A percentile compares a stretch with the other conserved stretches of the same genome.
Conservation (phyloP, 2,888 invertebrate genomes). For the Philereme transversata region DNA sequence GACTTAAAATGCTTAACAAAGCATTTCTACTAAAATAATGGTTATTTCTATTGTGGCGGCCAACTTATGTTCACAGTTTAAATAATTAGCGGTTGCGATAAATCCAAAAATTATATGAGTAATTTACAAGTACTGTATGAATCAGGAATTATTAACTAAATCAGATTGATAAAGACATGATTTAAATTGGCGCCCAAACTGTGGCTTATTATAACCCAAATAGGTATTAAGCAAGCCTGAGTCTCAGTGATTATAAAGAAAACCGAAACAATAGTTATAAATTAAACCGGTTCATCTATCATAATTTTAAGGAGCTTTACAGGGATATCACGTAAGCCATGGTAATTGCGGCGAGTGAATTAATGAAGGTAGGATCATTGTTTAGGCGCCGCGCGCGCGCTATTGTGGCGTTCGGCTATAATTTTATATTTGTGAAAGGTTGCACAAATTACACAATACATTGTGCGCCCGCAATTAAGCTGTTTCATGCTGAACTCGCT, state of each 20-base stretch:
- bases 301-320: constrained; percentile 37
- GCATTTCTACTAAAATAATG: too few species aligned
- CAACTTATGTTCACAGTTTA: too few species aligned
- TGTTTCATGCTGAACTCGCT: constrained; percentile 42
- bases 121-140: too few species aligned
- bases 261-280: constrained; percentile 28
- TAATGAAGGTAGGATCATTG: constrained; percentile 32
- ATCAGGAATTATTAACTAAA: too few species aligned
- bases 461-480: constrained; percentile 39
- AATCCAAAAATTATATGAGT: too few species aligned
- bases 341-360: constrained; percentile 32
- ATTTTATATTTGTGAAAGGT: constrained; percentile 34
- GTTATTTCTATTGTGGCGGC: too few species aligned
- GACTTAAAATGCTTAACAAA: too few species aligned
- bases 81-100: too few species aligned
- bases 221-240: constrained; percentile 12
- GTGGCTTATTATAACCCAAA: constrained; percentile 9
- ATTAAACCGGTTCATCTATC: constrained; percentile 36
- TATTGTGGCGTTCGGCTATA: constrained; percentile 15
- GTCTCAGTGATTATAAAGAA: constrained; percentile 22
- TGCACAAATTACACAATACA: constrained; percentile 31
- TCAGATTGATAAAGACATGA: too few species aligned
- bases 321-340: constrained; percentile 36
- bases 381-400: constrained; percentile 12
- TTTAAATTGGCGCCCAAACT: constrained; percentile 8